Base-by-base conservation (phyloP, 2,888 invertebrate species). In the Chaetogeoica ovagalla region DNA sequence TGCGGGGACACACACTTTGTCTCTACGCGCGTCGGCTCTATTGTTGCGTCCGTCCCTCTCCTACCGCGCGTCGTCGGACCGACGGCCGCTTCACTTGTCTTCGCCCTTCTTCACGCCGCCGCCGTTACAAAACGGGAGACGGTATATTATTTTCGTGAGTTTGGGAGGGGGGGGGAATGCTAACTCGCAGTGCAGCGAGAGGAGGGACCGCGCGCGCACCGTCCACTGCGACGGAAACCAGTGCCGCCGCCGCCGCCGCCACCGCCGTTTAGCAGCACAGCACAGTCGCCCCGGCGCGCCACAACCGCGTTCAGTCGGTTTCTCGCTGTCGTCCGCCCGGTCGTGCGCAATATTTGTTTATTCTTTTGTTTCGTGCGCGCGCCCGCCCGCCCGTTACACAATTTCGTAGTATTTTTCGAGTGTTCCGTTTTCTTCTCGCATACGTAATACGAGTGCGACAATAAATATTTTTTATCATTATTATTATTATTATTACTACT, bases 281-380 rank as follows among this genome's bases (percentile, higher is more conserved):
- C 21, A 15, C 55, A 48, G 60, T 23, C 13, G n/a, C 7, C 59
- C 69, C n/a, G 39, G 59, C 52, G 9, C n/a, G n/a, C n/a, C n/a
- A n/a, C n/a, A n/a, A n/a, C 2, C 30, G 30, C 55, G 17, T 52
- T 70, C 77, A 79, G 79, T 79, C 63, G 23, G 79, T 79, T 79
- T 23, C 39, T 43, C 79, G 79, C 55, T 15, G 70, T 13, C 63
- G 63, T 19, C 23, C 70, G 79, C 15, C 23, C 39, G 71, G 37
- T 30, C 43, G 66, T 68, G 57, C 19, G 4, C 1, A 43, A 7
- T 39, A 7, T 39, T 48, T 48, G 48, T 17, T 17, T 63, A 62
- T 13, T 55, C 23, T 7, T n/a, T n/a, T n/a, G n/a, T n/a, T 62
- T 39, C 17, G 30, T 15, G 21, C 39, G 17, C 37, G 9, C 9